Evolutionary conservation across 2,888 invertebrate species (phyloP).

Genomic region (Norana najaformis): DNA sequence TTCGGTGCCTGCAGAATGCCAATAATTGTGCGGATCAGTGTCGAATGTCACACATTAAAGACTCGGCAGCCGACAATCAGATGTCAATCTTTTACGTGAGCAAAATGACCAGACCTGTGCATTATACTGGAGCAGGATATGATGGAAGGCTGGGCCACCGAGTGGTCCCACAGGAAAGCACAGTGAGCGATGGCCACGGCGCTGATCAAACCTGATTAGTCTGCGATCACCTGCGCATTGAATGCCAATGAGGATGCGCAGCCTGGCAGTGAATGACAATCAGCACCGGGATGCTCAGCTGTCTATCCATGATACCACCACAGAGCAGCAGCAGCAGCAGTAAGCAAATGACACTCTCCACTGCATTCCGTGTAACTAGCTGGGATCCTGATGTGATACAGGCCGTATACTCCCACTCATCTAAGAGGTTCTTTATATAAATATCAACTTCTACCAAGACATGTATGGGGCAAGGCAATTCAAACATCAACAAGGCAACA

Average conservation of each 20-base stretch:
- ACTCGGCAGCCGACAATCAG: constrained; percentile 37
- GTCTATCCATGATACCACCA: background rate
- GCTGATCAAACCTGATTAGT: constrained; percentile 39
- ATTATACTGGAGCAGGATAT: constrained; percentile 29
- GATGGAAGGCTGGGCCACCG: constrained; percentile 9
- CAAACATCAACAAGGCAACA: background rate
- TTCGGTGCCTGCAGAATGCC: background rate
- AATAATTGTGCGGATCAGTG: constrained; percentile 15
- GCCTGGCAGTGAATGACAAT: constrained; percentile 31
- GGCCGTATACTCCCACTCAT: background rate
- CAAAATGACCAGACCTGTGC: constrained; percentile 25
- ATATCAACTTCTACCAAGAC: background rate
- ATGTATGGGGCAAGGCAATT: background rate
- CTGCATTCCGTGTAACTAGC: background rate
- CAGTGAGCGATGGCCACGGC: constrained; percentile 21
- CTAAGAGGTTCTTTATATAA: background rate
- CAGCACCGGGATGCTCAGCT: constrained; percentile 2
- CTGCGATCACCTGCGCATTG: constrained; percentile 23
- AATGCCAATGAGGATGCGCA: constrained; percentile 38
- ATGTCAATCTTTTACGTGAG: constrained; percentile 38
- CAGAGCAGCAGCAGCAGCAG: background rate
- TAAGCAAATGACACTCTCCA: background rate
- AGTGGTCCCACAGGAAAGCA: constrained; percentile 4
- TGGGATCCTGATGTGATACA: background rate
- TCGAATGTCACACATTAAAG: constrained; percentile 25